Conservation (phyloP, 2,797 vertebrate species). For the Spizella passerina region DNA sequence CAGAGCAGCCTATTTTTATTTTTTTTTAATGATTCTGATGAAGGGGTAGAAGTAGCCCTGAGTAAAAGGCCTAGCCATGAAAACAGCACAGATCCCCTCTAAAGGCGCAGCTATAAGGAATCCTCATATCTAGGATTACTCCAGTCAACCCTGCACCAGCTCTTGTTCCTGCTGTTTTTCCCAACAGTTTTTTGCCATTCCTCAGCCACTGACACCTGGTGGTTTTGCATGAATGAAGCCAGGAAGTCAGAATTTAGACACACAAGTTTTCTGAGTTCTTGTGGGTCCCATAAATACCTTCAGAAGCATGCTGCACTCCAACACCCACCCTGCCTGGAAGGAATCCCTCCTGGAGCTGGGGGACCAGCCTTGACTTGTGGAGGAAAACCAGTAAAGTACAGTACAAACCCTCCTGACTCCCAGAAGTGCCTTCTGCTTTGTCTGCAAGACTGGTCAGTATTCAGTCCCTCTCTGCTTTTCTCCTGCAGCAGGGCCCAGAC, state of each 20-base stretch:
- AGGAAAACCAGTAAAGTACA: not conserved
- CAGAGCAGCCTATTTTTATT: not conserved
- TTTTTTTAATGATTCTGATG: not conserved
- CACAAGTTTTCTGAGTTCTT: not conserved
- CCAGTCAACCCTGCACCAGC: not conserved
- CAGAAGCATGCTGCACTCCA: not conserved
- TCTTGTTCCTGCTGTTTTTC: not conserved
- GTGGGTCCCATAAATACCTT: not conserved
- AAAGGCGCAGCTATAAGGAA: not conserved
- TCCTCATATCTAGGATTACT: not conserved
- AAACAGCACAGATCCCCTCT: not conserved
- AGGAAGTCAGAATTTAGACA: not conserved
- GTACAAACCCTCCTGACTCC: not conserved
- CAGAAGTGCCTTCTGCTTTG: not conserved
- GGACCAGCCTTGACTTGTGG: not conserved
- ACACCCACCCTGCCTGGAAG: not conserved
- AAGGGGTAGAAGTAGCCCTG: not conserved
- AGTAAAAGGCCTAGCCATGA: not conserved
- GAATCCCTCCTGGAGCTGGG: not conserved
- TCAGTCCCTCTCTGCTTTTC: not conserved
- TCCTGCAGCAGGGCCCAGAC: not conserved
- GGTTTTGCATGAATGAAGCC: not conserved
- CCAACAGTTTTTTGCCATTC: not conserved
- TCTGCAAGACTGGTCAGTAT: not conserved
- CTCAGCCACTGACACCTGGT: slow-evolving; percentile 10